Evolutionary conservation across 2,888 invertebrate species (phyloP), one percentile per base, ranked within the genome.

Genomic region (Strigamia crassipes): DNA sequence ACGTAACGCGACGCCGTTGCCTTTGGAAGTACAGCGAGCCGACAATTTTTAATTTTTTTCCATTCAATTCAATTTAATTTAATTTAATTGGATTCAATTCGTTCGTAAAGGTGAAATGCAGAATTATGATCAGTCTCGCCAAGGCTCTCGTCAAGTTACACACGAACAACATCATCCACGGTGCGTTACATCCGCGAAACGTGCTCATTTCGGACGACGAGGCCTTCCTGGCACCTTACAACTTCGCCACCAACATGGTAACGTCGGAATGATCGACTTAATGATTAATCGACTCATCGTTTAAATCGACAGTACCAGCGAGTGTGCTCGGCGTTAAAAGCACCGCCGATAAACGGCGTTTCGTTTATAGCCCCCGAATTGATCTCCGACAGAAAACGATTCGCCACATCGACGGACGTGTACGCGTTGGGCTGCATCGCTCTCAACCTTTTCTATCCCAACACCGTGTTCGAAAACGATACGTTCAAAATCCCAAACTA

Each of bases 381-480:
- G 4, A 12, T 34, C 12, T n/a, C 23, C n/a, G 12, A 79, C 15
- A n/a, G 38, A 13, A 23, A 42, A 23, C 23, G 6, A 38, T 18
- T 42, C 13, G 38, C 79, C 1, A 34, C 79, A 13, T 79, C 79
- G 23, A 10, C 9, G 15, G 79, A 79, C 18, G 15, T 79, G 41
- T 79, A 38, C 41, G 12, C 79, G 41, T 41, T 38, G 15, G 79
- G 79, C n/a, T 79, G 79, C 21, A 23, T 79, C 15, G 23, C 41
- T n/a, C 41, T 79, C 15, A 18, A 18, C 38, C 41, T 79, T 15
- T 79, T 79, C 38, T 79, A 79, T 79, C 41, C 79, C 9, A 41
- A 3, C 3, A 41, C 21, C 15, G 8, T 18, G n/a, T 79, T 79
- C 34, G 31, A 34, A 13, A 38, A 13, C 12, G 41, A 79, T 10